Evolutionary conservation across 2,888 invertebrate species (phyloP).

Genomic region (Ceratothoa steindachneri): DNA sequence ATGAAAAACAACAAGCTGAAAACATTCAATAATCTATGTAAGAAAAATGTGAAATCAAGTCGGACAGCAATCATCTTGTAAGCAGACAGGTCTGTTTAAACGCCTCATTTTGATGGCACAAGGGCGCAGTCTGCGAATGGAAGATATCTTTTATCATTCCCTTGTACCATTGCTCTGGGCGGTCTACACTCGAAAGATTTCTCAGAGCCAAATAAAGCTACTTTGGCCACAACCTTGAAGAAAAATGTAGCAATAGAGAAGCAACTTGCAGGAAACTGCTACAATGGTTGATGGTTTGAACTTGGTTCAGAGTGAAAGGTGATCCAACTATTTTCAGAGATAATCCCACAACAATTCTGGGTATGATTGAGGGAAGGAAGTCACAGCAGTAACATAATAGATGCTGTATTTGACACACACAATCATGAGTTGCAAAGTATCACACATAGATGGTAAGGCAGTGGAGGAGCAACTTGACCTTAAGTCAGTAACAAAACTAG

Average conservation of each 20-base stretch:
- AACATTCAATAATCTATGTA: neutral
- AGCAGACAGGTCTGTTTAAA: conserved; percentile 9
- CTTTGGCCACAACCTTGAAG: conserved; percentile 20
- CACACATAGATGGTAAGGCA: neutral
- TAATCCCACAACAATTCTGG: conserved; percentile 4
- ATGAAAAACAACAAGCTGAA: conserved; percentile 1
- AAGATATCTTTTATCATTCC: conserved; percentile 4
- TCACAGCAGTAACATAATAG: neutral
- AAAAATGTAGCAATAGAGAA: conserved; percentile 17
- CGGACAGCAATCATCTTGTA: neutral
- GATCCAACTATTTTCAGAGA: conserved; percentile 15
- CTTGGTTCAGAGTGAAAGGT: conserved; percentile 20
- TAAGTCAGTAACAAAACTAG: conserved; percentile 18
- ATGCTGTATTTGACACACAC: conserved; percentile 18
- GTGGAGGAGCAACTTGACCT: conserved; percentile 1
- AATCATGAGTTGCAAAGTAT: conserved; percentile 10
- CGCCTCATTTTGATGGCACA: neutral
- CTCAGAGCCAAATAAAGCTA: conserved; percentile 22
- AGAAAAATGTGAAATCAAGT: neutral
- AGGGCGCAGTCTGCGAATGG: neutral
- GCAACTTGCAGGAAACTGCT: conserved; percentile 4
- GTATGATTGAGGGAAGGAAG: conserved; percentile 14
- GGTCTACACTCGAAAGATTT: conserved; percentile 14
- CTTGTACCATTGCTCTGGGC: conserved; percentile 6
- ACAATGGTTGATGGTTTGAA: conserved; percentile 14